A percentile compares a stretch with the other conserved stretches of the same genome.
These are phyloP conservation scores for Manis javanica DNA, from an alignment of 2,797 vertebrate species.

Conservation along the genomic window DNA sequence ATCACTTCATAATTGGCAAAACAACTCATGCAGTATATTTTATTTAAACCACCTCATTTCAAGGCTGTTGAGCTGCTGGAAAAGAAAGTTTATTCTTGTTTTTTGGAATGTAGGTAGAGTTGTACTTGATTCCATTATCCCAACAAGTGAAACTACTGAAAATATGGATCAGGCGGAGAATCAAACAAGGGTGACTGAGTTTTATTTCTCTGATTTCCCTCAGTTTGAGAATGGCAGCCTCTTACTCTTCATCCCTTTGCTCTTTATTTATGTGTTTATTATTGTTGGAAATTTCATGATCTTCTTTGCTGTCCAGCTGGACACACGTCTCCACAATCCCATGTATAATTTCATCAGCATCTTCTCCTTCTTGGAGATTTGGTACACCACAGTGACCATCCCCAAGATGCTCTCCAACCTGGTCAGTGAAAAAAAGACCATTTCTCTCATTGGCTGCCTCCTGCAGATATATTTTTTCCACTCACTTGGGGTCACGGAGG, in stretches of 20 bases:
- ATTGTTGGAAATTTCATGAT: slow-evolving; percentile 71
- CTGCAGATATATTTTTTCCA: slow-evolving; percentile 80
- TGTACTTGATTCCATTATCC: not conserved
- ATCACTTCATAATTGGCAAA: not conserved
- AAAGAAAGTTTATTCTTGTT: not conserved
- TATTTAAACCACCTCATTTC: not conserved
- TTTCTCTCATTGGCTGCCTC: slow-evolving; percentile 70
- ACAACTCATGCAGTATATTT: not conserved
- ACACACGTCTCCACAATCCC: slow-evolving; percentile 64
- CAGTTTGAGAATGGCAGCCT: not conserved
- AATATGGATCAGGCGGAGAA: slow-evolving; percentile 51
- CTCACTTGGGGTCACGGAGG: slow-evolving; percentile 67
- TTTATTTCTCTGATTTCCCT: slow-evolving; percentile 74
- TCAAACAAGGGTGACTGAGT: slow-evolving; percentile 57
- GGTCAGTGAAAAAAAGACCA: slow-evolving; percentile 46
- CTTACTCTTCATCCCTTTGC: slow-evolving; percentile 60
- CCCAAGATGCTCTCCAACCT: slow-evolving; percentile 76
- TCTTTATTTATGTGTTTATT: slow-evolving; percentile 73
- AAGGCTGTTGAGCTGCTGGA: not conserved
- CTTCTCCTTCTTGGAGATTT: slow-evolving; percentile 72
- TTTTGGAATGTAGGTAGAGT: not conserved
- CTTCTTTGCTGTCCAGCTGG: slow-evolving; percentile 50
- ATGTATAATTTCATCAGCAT: slow-evolving; percentile 74
- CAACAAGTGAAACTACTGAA: not conserved
- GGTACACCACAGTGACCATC: slow-evolving; percentile 70